Conservation (phyloP, 2,113 vertebrate species). For the human region DNA sequence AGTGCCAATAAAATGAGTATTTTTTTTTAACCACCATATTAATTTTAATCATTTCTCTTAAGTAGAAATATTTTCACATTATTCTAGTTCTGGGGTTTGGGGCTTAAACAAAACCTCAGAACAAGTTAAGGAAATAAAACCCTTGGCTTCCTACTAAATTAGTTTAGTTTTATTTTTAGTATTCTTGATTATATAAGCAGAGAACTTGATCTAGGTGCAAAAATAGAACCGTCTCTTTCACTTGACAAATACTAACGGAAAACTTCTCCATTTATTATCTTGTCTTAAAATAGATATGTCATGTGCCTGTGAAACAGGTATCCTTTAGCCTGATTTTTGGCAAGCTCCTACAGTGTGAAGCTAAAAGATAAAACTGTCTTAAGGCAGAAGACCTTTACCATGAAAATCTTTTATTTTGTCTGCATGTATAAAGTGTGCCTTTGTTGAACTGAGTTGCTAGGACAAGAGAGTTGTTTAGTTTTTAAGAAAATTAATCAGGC, state of each 20-base stretch:
- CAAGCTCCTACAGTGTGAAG: neutral
- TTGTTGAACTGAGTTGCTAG: conserved; percentile 25
- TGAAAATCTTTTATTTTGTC: conserved; percentile 2
- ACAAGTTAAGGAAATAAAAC: conserved; percentile 49
- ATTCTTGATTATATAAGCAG: conserved; percentile 37
- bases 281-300: conserved; percentile 66
- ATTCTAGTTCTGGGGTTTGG: neutral
- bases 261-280: conserved; percentile 13
- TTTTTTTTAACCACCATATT: conserved; percentile 3
- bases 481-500: neutral
- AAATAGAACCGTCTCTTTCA: conserved; percentile 62
- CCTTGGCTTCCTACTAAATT: conserved; percentile 40
- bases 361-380: neutral
- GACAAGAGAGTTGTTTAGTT: conserved; percentile 7
- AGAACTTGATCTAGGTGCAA: conserved; percentile 66
- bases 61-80: conserved; percentile 54
- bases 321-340: neutral
- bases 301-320: conserved; percentile 47
- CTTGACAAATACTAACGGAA: conserved; percentile 53
- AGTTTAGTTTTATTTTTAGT: conserved; percentile 66
- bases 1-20: conserved; percentile 49
- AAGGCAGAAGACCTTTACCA: neutral
- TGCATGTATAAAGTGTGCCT: neutral
- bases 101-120: conserved; percentile 30
- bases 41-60: conserved; percentile 45